Evolutionary conservation across 37 sponge, comb jelly and placozoan species (phyloP).

Genomic region (Beroe forskalii): DNA sequence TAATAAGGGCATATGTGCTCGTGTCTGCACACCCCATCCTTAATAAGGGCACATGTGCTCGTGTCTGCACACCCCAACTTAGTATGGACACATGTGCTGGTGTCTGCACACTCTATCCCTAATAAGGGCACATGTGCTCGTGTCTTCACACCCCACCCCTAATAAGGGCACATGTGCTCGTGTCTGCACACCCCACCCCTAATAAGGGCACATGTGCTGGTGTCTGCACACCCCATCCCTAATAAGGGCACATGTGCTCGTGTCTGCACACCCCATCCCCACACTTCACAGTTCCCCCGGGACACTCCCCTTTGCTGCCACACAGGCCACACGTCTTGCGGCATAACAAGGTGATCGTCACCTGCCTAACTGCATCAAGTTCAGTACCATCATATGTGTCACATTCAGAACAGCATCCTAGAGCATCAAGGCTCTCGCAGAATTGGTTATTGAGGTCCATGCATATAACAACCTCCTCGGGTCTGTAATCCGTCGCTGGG

Average conservation of each 20-base stretch:
- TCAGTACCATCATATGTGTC: background rate
- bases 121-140: too few relatives aligned
- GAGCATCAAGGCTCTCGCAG: background rate
- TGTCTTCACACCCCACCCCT: too few relatives aligned
- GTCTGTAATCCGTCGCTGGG: background rate
- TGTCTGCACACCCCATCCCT: too few relatives aligned
- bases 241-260: background rate
- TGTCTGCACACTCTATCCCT: too few relatives aligned
- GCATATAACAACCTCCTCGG: background rate
- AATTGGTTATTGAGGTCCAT: background rate
- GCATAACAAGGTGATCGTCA: background rate
- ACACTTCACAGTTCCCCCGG: background rate
- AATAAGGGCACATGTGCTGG: too few relatives aligned
- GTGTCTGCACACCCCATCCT: too few relatives aligned
- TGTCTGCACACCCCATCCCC: background rate
- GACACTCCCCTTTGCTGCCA: background rate
- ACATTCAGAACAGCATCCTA: background rate
- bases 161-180: too few relatives aligned
- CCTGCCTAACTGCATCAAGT: background rate
- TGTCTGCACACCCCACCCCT: too few relatives aligned
- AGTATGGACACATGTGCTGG: too few relatives aligned
- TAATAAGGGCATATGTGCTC: too few relatives aligned
- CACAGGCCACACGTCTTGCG: background rate
- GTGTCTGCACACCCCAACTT: too few relatives aligned
- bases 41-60: too few relatives aligned